Evolutionary conservation across 1,140 invertebrate genomes (phyloP), one percentile per base, ranked within the genome.

Genomic region (Macrobrachium rosenbergii): DNA sequence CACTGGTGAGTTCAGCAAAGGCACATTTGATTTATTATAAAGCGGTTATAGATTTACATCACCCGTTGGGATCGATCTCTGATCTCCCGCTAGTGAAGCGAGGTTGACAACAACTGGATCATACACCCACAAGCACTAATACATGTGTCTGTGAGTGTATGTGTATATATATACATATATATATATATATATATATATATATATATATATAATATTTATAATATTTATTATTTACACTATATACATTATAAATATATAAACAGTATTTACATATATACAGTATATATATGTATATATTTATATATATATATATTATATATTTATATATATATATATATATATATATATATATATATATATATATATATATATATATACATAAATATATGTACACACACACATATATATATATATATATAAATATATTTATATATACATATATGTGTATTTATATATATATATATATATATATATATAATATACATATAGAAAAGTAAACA

Each of bases 141-240:
- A n/a, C n/a, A n/a, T n/a, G n/a, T n/a, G n/a, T n/a, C n/a, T n/a
- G n/a, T n/a, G n/a, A n/a, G n/a, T n/a, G n/a, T n/a, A n/a, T n/a
- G n/a, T n/a, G n/a, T n/a, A n/a, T n/a, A n/a, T n/a, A n/a, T n/a
- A n/a, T n/a, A n/a, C n/a, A n/a, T n/a, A n/a, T n/a, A n/a, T n/a
- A n/a, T n/a, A n/a, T n/a, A n/a, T n/a, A n/a, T n/a, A n/a, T n/a
- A n/a, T n/a, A n/a, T 72, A 72, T 72, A 72, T 72, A 72, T 72
- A 72, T 72, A 72, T 72, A 72, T 72, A 72, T 72, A 72, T 72
- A 72, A 69, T 69, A 69, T 69, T 23, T 69, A 69, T 69, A 69
- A 69, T 69, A 69, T 69, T 2, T 69, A 69, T 69, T 69, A 21
- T 69, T 23, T 69, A 69, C n/a, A n/a, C n/a, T 69, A 69, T 69